Evolutionary conservation across 1,140 invertebrate species (phyloP), one percentile per base, ranked within the genome.

Genomic region (Chionoecetes opilio): DNA sequence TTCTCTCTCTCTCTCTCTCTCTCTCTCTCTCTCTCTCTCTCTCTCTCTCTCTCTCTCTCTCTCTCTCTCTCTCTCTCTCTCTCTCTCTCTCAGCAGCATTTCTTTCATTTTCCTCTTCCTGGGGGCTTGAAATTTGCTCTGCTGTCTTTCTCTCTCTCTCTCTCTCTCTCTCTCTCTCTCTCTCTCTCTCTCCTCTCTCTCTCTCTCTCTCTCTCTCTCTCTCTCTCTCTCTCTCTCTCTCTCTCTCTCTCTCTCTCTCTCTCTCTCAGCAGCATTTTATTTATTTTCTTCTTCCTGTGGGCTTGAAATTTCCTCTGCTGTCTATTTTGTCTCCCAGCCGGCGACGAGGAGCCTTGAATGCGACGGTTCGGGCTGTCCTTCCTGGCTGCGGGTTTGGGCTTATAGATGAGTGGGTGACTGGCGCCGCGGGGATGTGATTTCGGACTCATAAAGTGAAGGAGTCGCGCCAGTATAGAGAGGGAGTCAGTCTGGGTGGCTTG

Each of bases 181-280:
- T 35, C 35, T 35, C 35, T 35, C 35, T 35, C 35, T n/a, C 84
- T 86, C 84, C n/a, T 86, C 84, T 86, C 84, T 86, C 26, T 86
- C 26, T 86, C 84, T 86, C 84, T 35, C 17, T 35, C 35, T 35
- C 35, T 35, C 35, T 35, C 35, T 35, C 35, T n/a, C 84, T 86
- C 84, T 86, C 84, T 86, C 84, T 86, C 26, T 86, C 26, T 86
- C 84, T 86, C 84, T 86, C 26, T 86, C 84, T 86, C 84, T 86
- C 21, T 86, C 84, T 86, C 21, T 86, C 84, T 86, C 26, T 86
- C 21, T 86, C 84, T 86, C 21, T 86, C 84, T 86, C 21, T 86
- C 87, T 38, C 34, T 31, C 17, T 37, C 38, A 53, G 46, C 46
- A 53, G 46, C 46, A n/a, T 53, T 53, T 53, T 53, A 14, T 14